Conservation (phyloP, 1,140 invertebrate genomes). For the Parasteatoda tepidariorum region DNA sequence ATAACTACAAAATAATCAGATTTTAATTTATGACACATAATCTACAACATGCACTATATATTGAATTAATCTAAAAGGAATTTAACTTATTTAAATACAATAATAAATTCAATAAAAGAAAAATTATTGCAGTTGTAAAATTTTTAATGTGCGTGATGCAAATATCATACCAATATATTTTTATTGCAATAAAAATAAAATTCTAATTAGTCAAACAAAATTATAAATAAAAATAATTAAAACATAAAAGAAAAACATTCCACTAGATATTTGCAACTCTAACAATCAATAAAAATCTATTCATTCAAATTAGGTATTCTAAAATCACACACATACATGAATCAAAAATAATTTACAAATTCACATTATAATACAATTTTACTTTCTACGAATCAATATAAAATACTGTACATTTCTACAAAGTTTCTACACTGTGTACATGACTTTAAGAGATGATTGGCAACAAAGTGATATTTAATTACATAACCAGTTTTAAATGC, state of each 20-base stretch:
- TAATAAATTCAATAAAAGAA: too few species aligned
- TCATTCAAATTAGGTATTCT: conserved; percentile 24
- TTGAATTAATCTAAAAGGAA: too few species aligned
- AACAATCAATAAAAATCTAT: conserved; percentile 41
- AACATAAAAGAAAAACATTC: not conserved
- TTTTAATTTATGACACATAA: too few species aligned
- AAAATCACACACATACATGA: conserved; percentile 11
- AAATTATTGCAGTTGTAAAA: too few species aligned
- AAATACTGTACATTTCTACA: conserved; percentile 59
- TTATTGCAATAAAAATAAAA: too few species aligned
- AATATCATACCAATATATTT: too few species aligned
- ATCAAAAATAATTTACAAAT: conserved; percentile 61
- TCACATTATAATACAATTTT: conserved; percentile 52
- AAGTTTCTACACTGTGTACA: conserved; percentile 36
- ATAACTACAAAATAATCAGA: too few species aligned
- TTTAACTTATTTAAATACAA: too few species aligned
- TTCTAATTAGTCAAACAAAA: too few species aligned
- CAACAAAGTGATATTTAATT: conserved; percentile 24
- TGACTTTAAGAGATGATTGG: conserved; percentile 25
- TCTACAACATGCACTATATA: too few species aligned
- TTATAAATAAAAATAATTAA: too few species aligned
- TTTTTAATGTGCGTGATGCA: too few species aligned
- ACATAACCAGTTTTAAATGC: conserved; percentile 37
- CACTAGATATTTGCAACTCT: not conserved
- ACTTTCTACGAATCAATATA: conserved; percentile 16